phyloP scores from a whole-genome alignment of 2,113 vertebrate genomes.

The Andinoacara biseriatus region DNA sequence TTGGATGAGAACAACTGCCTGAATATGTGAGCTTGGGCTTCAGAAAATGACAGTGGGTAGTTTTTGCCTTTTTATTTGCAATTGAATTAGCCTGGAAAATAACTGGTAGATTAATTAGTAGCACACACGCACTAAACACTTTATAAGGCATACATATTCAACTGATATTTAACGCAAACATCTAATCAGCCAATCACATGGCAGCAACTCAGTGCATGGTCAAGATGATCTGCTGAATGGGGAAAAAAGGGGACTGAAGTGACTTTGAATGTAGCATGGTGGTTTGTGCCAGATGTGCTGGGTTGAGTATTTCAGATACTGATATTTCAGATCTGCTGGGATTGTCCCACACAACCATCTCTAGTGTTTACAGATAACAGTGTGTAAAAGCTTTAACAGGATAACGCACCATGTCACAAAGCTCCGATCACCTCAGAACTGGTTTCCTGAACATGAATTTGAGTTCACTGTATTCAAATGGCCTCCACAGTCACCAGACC shows the following conservation, averaged over 20 bases:
- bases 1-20: no score
- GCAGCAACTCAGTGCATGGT: neutral
- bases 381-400: neutral
- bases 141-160: neutral
- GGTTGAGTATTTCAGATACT: neutral
- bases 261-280: neutral
- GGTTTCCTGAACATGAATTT: no score
- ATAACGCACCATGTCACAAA: no score
- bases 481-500: neutral
- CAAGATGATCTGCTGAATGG: neutral
- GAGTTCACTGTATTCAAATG: no score
- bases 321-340: neutral
- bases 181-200: neutral
- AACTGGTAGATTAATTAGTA: neutral
- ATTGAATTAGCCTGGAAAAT: neutral
- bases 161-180: neutral
- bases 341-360: neutral
- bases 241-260: neutral
- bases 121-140: neutral
- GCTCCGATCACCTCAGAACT: no score
- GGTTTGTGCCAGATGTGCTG: neutral
- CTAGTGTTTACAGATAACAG: neutral
- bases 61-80: neutral
- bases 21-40: neutral
- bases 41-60: neutral